Evolutionary conservation across 2,113 vertebrate genomes (phyloP).

Genomic region (Xenus cinereus): DNA sequence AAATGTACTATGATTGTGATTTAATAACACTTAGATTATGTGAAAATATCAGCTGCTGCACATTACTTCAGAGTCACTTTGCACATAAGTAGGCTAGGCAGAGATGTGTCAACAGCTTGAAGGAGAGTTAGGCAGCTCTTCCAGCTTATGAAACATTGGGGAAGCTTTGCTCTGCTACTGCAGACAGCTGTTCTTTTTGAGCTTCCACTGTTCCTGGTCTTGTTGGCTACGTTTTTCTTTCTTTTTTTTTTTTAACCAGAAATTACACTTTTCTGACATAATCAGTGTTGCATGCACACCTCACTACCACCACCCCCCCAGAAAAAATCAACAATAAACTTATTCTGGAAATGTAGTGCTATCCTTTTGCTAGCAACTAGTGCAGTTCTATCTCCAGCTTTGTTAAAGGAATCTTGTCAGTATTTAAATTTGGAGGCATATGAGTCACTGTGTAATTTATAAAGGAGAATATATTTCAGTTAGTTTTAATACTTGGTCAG

Average conservation of each 20-base stretch:
- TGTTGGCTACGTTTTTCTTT: background rate
- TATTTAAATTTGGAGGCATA: background rate
- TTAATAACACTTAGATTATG: background rate
- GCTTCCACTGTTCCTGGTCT: background rate
- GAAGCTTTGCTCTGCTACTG: background rate
- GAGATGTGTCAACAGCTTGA: background rate
- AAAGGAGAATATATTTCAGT: background rate
- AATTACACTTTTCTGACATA: background rate
- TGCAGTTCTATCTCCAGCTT: background rate
- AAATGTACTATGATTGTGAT: background rate
- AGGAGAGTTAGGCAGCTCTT: background rate
- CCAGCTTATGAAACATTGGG: background rate
- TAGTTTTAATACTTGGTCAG: background rate
- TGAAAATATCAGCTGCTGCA: background rate
- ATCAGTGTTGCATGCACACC: background rate
- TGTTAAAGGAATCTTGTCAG: background rate
- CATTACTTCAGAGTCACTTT: background rate
- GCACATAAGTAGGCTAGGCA: rapidly evolving
- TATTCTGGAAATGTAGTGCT: background rate
- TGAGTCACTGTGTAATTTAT: background rate
- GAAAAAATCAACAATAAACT: background rate
- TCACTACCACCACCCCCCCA: rapidly evolving
- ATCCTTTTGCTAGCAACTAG: background rate
- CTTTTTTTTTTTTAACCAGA: background rate
- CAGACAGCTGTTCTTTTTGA: background rate